Percentiles rank a stretch among this genome's conserved stretches.
These are phyloP conservation scores for Hydractinia symbiolongicarpus DNA, from an alignment of 30 jellyfish, hydroid and myxozoan species.

Conservation along the genomic window DNA sequence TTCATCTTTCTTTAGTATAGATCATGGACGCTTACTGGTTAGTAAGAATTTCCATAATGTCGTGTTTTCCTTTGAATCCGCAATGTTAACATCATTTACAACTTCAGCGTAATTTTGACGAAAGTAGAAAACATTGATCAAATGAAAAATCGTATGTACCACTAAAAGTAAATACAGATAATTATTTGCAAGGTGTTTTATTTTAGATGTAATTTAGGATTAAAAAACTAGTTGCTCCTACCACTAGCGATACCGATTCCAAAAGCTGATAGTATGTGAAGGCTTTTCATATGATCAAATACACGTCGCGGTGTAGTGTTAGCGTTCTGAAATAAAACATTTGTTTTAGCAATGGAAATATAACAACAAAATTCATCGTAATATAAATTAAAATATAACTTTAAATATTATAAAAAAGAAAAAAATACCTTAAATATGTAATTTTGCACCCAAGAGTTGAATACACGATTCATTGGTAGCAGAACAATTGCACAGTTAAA, in stretches of 20 bases:
- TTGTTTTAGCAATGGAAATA: too few species aligned
- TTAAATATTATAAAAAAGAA: background rate
- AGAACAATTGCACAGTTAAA: constrained; percentile 52
- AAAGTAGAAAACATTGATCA: constrained; percentile 51
- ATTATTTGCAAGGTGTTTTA: background rate
- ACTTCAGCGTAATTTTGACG: constrained; percentile 35
- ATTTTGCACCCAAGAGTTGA: constrained; percentile 51
- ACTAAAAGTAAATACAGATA: constrained; percentile 31
- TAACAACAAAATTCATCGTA: background rate
- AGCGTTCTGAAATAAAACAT: too few species aligned
- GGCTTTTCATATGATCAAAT: too few species aligned
- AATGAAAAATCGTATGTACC: constrained; percentile 57
- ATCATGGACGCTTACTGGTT: constrained; percentile 2
- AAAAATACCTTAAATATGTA: constrained; percentile 41
- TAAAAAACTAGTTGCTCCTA: too few species aligned
- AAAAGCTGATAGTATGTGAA: too few species aligned
- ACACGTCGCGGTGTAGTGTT: too few species aligned
- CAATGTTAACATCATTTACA: constrained; percentile 28
- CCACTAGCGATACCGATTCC: too few species aligned
- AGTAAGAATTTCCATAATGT: constrained; percentile 24
- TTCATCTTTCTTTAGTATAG: background rate
- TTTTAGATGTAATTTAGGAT: too few species aligned
- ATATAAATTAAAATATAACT: background rate
- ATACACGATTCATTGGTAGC: constrained; percentile 62
- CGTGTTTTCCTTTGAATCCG: constrained; percentile 14